Conservation (phyloP, 2,113 vertebrate species). For the Spea bombifrons region DNA sequence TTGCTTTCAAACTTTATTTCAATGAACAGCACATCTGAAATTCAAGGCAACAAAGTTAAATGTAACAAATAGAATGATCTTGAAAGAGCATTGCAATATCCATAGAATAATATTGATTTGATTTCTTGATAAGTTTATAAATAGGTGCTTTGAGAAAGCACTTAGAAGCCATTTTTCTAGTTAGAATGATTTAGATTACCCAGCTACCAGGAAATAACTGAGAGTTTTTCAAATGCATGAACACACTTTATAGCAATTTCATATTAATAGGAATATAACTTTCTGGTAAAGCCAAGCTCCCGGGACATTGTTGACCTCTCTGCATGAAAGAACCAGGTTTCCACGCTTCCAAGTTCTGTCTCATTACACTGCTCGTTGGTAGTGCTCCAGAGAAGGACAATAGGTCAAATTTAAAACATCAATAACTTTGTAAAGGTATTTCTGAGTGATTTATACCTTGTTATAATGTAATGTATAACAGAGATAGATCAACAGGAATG, state of each 20-base stretch:
- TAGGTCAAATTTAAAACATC: conserved; percentile 37
- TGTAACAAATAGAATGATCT: conserved; percentile 38
- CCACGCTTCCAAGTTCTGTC: conserved; percentile 19
- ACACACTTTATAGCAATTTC: conserved; percentile 46
- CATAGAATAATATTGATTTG: conserved; percentile 48
- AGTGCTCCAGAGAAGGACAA: conserved; percentile 22
- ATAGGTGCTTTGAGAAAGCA: conserved; percentile 42
- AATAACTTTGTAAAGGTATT: conserved; percentile 32
- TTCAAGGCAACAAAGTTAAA: conserved; percentile 41
- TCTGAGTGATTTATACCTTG: neutral
- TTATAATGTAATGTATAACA: neutral
- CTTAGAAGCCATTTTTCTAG: conserved; percentile 39
- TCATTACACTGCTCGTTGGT: conserved; percentile 27
- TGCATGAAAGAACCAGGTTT: conserved; percentile 42
- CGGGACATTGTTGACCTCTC: conserved; percentile 40
- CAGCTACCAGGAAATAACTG: conserved; percentile 43
- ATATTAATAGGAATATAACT: conserved; percentile 48
- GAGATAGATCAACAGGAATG: no score
- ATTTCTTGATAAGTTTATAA: conserved; percentile 49
- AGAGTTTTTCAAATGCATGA: conserved; percentile 46
- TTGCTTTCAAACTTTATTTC: conserved; percentile 25
- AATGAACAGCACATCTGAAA: conserved; percentile 18
- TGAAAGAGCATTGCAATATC: conserved; percentile 37
- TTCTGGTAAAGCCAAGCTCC: conserved; percentile 44
- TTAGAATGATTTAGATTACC: conserved; percentile 46